phyloP scores from a whole-genome alignment of 2,888 invertebrate species.

The Poecilus cupreus region DNA sequence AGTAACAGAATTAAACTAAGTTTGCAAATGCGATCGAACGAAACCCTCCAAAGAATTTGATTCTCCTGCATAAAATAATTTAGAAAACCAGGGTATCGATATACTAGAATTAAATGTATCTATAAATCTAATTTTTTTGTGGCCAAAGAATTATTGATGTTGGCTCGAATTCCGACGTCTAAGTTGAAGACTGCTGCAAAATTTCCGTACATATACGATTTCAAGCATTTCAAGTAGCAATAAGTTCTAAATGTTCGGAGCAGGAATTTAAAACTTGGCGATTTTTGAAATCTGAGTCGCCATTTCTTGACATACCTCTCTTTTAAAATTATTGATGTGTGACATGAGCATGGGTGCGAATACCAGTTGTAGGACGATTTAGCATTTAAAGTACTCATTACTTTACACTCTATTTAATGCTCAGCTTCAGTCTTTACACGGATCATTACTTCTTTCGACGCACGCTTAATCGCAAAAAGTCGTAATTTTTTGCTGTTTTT shows the following conservation, averaged over 20 bases:
- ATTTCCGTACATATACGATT: neutral
- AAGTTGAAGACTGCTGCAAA: conserved; percentile 8
- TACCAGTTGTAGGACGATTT: neutral
- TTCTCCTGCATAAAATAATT: no score
- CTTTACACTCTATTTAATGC: conserved; percentile 39
- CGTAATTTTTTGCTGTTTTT: conserved; percentile 24
- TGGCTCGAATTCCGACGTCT: conserved; percentile 2
- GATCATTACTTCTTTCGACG: conserved; percentile 17
- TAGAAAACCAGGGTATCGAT: no score
- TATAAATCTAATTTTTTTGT: no score
- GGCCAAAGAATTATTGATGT: conserved; percentile 17
- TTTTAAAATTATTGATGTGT: conserved; percentile 34
- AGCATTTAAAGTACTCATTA: conserved; percentile 22
- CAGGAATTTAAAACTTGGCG: conserved; percentile 10
- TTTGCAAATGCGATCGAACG: no score
- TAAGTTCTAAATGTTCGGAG: neutral
- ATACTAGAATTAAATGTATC: no score
- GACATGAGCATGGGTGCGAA: conserved; percentile 15
- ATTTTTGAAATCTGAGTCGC: neutral
- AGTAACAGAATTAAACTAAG: no score
- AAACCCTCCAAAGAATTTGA: no score
- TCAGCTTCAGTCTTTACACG: conserved; percentile 31
- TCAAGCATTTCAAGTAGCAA: neutral
- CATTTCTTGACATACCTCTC: neutral
- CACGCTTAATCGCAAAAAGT: conserved; percentile 15